Evolutionary conservation across 2,113 vertebrate genomes (phyloP).

Genomic region (Dromiciops gliroides): DNA sequence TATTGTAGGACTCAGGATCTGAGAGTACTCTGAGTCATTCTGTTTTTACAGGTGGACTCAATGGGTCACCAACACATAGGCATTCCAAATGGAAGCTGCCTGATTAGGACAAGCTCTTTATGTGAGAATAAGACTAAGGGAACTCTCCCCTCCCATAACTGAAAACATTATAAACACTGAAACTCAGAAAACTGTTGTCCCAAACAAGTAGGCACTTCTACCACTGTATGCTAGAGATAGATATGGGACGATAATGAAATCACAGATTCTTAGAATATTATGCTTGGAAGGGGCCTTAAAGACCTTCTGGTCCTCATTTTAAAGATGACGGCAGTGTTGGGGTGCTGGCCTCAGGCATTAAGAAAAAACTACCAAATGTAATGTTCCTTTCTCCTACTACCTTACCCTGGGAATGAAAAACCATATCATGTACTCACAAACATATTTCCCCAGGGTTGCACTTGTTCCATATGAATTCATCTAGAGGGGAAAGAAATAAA

Average conservation of each 20-base stretch:
- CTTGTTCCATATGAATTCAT: neutral
- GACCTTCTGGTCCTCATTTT: neutral
- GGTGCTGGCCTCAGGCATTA: neutral
- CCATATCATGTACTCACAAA: neutral
- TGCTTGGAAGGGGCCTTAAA: neutral
- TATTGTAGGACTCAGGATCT: neutral
- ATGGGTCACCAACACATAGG: neutral
- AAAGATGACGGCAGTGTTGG: neutral
- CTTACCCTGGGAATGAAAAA: neutral
- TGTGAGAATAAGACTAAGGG: neutral
- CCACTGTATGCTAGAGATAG: neutral
- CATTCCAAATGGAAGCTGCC: neutral
- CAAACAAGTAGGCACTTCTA: neutral
- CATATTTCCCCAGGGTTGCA: neutral
- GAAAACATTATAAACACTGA: neutral
- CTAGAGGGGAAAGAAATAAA: neutral
- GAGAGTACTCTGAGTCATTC: neutral
- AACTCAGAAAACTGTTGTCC: neutral
- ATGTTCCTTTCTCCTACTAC: neutral
- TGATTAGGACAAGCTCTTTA: neutral
- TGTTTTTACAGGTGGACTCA: neutral
- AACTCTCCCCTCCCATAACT: neutral
- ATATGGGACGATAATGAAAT: neutral
- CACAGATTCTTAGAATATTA: neutral
- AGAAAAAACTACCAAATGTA: neutral